Evolutionary conservation across 2,113 vertebrate species (phyloP).

Genomic region (Rattus norvegicus): DNA sequence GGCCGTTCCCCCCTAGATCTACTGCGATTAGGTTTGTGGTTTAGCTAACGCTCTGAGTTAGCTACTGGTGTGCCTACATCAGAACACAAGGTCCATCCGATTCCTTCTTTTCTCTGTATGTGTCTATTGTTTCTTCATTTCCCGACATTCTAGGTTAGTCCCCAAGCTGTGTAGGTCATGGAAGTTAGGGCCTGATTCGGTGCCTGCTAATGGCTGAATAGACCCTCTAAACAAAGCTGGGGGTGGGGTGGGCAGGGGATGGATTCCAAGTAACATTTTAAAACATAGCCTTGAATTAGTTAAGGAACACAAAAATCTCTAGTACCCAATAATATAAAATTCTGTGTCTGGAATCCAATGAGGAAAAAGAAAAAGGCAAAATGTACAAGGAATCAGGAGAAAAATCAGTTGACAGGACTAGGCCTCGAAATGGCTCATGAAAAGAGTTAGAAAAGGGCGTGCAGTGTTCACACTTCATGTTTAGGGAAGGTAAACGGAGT

Average conservation of each 20-base stretch:
- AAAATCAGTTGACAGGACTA: slow-evolving; percentile 28
- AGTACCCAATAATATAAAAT: slow-evolving; percentile 28
- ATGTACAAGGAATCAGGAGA: slow-evolving; percentile 13
- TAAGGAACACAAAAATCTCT: slow-evolving; percentile 32
- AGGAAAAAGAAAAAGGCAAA: neutral
- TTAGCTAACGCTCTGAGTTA: neutral
- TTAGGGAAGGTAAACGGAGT: neutral
- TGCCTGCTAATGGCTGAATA: neutral
- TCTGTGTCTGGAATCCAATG: neutral
- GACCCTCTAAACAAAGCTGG: neutral
- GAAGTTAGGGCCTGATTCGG: neutral
- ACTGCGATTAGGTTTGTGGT: neutral
- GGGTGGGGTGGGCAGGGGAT: neutral
- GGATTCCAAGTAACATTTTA: slow-evolving; percentile 5
- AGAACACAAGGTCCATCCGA: neutral
- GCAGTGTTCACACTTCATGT: neutral
- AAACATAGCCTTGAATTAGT: slow-evolving; percentile 39
- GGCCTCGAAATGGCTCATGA: slow-evolving; percentile 4
- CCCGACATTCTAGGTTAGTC: neutral
- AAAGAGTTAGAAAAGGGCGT: neutral
- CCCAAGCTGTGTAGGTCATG: neutral
- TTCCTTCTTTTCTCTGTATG: neutral
- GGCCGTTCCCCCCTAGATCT: neutral
- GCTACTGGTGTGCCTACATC: neutral
- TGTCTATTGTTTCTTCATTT: neutral